Base-by-base conservation (phyloP, 2,888 invertebrate species). In the Gortyna flavago region DNA sequence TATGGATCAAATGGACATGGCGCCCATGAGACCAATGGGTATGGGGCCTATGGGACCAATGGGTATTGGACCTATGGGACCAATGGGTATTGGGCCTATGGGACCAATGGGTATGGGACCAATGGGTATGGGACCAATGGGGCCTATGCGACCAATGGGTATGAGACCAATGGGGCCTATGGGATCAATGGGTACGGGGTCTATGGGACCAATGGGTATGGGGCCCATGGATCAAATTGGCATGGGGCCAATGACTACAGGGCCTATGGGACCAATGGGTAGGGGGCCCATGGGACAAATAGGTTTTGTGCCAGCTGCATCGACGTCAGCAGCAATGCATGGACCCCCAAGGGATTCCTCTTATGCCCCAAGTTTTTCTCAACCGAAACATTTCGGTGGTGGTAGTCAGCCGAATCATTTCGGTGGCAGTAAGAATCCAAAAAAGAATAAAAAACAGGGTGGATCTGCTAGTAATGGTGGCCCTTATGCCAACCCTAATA, bases 301-400 rank as follows among this genome's bases (percentile, higher is more conserved):
- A 25, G 38, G 44, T 61, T 67, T n/a, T 8, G 25, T 8, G 35
- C 57, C 77, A 38, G 18, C 29, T 48, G 38, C 54, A 38, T 76
- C 51, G 32, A 48, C 57, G 18, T 48, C 54, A 2, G 29, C 61
- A 38, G 59, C n/a, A 35, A 66, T 48, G 44, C 7, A 21, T 59
- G 44, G 48, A 41, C 32, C 21, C 16, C 13, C n/a, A 9, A 48
- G 67, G 32, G 32, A 35, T 64, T 38, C 54, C 41, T 68, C 35
- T 32, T 35, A 57, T 29, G 1, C 11, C 5, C 29, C 68, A 51
- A n/a, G 29, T 29, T 80, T 2, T 80, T 80, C 48, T 38, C 74
- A 74, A 41, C 18, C 48, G 25, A 51, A 71, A n/a, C n/a, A 61
- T 18, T 57, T 32, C 21, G n/a, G 64, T 3, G 61, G 35, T n/a